These are phyloP conservation scores for Okapia johnstoni DNA, from an alignment of 2,113 vertebrate genomes.

Conservation along the genomic window DNA sequence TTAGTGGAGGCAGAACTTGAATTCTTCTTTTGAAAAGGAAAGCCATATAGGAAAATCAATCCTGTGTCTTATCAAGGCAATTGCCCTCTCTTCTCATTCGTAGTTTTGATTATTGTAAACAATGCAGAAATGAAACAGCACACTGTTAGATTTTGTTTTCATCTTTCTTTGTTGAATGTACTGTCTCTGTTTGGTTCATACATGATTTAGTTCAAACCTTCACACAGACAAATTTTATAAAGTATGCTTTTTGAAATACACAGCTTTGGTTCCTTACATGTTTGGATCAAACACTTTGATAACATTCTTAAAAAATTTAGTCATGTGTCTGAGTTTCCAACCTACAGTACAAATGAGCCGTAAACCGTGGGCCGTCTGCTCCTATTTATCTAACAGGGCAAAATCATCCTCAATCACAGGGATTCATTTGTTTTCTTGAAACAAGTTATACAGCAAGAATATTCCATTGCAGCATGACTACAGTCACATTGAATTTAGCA, in stretches of 20 bases:
- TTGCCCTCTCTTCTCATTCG: neutral
- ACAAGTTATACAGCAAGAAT: neutral
- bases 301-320: neutral
- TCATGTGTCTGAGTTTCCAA: neutral
- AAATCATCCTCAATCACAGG: neutral
- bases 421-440: neutral
- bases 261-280: neutral
- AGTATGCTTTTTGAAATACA: neutral
- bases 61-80: neutral
- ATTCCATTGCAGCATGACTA: neutral
- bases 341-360: neutral
- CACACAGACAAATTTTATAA: neutral
- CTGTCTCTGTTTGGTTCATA: neutral
- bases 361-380: neutral
- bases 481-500: neutral
- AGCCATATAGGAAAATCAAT: neutral
- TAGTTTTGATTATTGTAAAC: neutral
- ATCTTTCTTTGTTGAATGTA: neutral
- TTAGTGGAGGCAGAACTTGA: neutral
- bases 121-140: neutral
- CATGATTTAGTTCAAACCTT: neutral
- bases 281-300: neutral
- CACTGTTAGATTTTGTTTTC: neutral
- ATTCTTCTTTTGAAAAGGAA: neutral
- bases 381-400: neutral